These are phyloP conservation scores for Hormaphis cornu DNA, from an alignment of 1,140 invertebrate species.

Conservation along the genomic window DNA sequence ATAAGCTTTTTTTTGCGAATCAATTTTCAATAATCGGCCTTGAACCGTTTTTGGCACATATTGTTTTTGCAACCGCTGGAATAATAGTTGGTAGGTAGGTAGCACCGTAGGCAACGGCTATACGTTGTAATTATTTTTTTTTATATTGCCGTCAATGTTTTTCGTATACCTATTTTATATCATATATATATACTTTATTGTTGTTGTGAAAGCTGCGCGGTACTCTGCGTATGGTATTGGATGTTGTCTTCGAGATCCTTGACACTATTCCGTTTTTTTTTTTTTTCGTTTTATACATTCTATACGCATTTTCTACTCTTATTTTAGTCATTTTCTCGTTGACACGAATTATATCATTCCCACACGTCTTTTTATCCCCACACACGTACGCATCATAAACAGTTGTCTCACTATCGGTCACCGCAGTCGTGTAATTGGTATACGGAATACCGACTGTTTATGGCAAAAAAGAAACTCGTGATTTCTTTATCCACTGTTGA, in stretches of 20 bases:
- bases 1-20: too few relatives aligned
- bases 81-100: too few relatives aligned
- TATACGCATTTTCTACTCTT: background rate
- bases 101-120: too few relatives aligned
- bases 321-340: slow-evolving; percentile 1
- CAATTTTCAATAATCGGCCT: too few relatives aligned
- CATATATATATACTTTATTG: background rate
- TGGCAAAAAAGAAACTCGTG: too few relatives aligned
- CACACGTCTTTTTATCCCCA: too few relatives aligned
- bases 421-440: too few relatives aligned
- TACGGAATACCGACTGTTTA: too few relatives aligned
- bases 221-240: background rate
- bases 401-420: too few relatives aligned
- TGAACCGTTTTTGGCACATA: slow-evolving; percentile 1
- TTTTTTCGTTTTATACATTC: too few relatives aligned
- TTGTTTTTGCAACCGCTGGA: background rate
- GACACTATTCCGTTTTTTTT: background rate
- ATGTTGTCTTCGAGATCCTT: slow-evolving; percentile 11
- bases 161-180: background rate
- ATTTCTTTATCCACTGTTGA: too few relatives aligned
- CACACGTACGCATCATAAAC: too few relatives aligned
- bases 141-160: background rate
- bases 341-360: background rate
- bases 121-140: background rate
- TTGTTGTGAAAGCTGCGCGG: slow-evolving; percentile 19